Percentiles rank a stretch among this genome's conserved stretches.
These are phyloP conservation scores for Eudasyphora cyanicolor DNA, from an alignment of 2,888 invertebrate genomes.

Conservation along the genomic window DNA sequence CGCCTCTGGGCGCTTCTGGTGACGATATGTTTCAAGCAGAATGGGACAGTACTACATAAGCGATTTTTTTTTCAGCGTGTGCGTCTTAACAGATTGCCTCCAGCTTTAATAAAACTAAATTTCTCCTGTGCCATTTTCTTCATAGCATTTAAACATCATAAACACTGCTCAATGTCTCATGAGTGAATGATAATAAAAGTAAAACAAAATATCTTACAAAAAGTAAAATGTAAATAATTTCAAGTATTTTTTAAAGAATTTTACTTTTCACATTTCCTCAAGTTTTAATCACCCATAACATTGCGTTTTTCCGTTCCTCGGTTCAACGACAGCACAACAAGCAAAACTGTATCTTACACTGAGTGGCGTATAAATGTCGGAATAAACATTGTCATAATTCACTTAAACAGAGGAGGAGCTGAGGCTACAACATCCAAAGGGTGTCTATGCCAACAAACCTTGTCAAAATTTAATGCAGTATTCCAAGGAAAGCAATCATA, in stretches of 20 bases:
- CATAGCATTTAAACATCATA: no score
- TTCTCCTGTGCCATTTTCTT: no score
- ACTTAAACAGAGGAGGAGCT: not conserved
- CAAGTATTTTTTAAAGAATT: not conserved
- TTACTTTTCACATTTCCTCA: not conserved
- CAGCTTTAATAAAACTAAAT: no score
- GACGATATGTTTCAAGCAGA: no score
- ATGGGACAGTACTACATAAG: no score
- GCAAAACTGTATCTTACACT: conserved; percentile 2
- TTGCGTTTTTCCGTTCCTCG: not conserved
- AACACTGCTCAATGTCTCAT: no score
- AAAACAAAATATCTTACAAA: not conserved
- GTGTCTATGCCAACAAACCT: not conserved
- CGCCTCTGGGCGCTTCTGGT: no score
- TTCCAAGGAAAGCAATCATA: not conserved
- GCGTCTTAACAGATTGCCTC: no score
- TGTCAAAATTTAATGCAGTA: not conserved
- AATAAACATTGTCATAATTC: conserved; percentile 39
- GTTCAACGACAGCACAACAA: not conserved
- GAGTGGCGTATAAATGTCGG: conserved; percentile 39
- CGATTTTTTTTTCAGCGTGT: no score
- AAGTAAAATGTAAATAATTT: not conserved
- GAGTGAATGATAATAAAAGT: not conserved
- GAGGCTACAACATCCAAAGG: no score
- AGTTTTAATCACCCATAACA: not conserved